A percentile compares a stretch with the other conserved stretches of the same genome.
Evolutionary conservation across 2,888 invertebrate species (phyloP).

Genomic region (Xylota segnis): DNA sequence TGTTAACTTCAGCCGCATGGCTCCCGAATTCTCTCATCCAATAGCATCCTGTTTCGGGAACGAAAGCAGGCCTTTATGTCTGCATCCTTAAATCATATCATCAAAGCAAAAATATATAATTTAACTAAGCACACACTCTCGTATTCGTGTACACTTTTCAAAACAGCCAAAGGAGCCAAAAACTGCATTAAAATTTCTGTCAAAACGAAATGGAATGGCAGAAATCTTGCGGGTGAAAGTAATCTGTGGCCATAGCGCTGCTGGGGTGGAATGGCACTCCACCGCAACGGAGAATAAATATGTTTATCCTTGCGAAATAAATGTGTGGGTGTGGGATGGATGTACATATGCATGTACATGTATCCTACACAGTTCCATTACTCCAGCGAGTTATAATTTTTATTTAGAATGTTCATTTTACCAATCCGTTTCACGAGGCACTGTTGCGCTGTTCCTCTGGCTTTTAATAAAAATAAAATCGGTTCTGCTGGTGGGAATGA

Average conservation of each 20-base stretch:
- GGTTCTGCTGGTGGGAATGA: constrained; percentile 11
- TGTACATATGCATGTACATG: constrained; percentile 35
- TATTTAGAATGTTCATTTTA: constrained; percentile 43
- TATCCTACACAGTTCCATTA: constrained; percentile 30
- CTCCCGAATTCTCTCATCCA: background rate
- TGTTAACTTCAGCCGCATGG: constrained; percentile 6
- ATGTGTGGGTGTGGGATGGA: constrained; percentile 36
- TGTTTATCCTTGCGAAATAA: constrained; percentile 22
- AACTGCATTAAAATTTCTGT: constrained; percentile 49
- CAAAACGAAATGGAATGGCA: constrained; percentile 31
- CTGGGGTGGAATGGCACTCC: background rate
- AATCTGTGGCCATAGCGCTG: constrained; percentile 24
- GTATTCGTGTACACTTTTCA: constrained; percentile 8
- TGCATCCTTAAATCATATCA: constrained; percentile 3
- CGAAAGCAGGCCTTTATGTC: constrained; percentile 6
- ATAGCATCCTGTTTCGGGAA: constrained; percentile 8
- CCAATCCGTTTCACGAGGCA: constrained; percentile 6
- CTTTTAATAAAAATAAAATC: constrained; percentile 3
- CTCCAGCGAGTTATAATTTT: constrained; percentile 26
- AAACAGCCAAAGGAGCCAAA: constrained; percentile 25
- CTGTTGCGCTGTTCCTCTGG: constrained; percentile 16
- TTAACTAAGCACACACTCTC: background rate
- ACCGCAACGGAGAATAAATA: constrained; percentile 29
- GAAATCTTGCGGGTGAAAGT: constrained; percentile 30
- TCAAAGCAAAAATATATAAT: constrained; percentile 11